Base-by-base conservation (phyloP, 2,797 vertebrate genomes). In the Ambastaia sidthimunki region DNA sequence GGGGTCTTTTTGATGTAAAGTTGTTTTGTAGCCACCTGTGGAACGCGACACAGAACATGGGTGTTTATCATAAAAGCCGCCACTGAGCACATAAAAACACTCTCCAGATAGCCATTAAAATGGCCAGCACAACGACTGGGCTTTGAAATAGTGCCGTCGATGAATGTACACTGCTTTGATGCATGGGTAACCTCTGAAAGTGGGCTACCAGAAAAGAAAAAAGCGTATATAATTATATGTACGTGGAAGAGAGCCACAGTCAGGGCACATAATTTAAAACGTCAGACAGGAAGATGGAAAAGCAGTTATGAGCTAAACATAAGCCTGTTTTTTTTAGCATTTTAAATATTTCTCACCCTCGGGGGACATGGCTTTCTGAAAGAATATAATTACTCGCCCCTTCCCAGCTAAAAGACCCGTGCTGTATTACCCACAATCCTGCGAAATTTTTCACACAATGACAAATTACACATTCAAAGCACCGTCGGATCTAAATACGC, bases 321-420 rank as follows among this genome's bases (percentile, higher is more conserved):
- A 54, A 83, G 72, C 74, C 71, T 50, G 19, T 66, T 71, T 70
- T 28, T n/a, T 28, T 83, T 60, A 69, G 62, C 65, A 63, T 78
- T 89, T 83, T 83, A 81, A 85, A 85, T 78, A 85, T 84, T 84
- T 76, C 73, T 67, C 41, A 10, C 80, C 82, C 80, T 79, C 55
- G 23, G 81, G 81, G 85, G 79, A 85, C 77, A 67, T 48, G 2
- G 73, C 78, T 83, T 70, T 70, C 77, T 68, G 80, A 78, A 82
- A 68, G 80, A 85, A 74, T 62, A 76, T 83, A 86, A 84, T 82
- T 80, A 78, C 78, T 74, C 74, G 52, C 47, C 28, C 59, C 81
- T 71, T 54, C n/a, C 47, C 41, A 12, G 65, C 25, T 21, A 44
- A 81, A 75, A 71, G 69, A 65, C 63, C 70, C 15, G n/a, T 1